A percentile compares a stretch with the other conserved stretches of the same genome.
Evolutionary conservation across 2,113 vertebrate species (phyloP).

Genomic region (Oriolus oriolus): DNA sequence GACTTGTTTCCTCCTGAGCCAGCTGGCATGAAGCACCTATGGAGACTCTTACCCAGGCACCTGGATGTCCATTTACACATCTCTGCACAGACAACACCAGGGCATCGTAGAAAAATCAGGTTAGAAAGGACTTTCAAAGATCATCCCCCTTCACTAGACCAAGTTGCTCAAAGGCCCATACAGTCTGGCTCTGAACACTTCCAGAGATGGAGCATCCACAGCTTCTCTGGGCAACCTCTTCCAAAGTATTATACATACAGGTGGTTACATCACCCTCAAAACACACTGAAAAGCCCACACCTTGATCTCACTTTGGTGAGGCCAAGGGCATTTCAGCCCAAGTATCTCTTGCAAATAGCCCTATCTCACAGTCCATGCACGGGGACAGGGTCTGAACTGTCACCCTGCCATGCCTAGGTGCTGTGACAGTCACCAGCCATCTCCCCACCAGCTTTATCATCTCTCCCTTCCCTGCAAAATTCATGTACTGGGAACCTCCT

Average conservation of each 20-base stretch:
- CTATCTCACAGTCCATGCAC: not conserved
- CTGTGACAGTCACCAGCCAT: not conserved
- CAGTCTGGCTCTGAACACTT: not conserved
- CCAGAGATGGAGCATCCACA: not conserved
- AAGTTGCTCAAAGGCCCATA: not conserved
- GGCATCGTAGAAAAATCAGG: not conserved
- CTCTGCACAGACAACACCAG: fast-evolving
- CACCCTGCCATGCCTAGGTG: not conserved
- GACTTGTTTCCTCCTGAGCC: not conserved
- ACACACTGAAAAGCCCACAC: not conserved
- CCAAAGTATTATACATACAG: not conserved
- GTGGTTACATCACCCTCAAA: not conserved
- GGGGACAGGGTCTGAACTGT: not conserved
- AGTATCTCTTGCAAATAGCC: not conserved
- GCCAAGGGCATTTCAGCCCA: not conserved
- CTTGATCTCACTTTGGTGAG: not conserved
- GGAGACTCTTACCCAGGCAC: not conserved
- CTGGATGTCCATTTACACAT: not conserved
- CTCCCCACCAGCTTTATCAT: not conserved
- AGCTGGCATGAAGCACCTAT: not conserved
- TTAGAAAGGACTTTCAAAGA: not conserved
- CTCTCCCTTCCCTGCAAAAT: not conserved
- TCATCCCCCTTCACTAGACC: not conserved
- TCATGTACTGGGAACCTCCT: not conserved
- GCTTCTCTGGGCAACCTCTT: not conserved